phyloP scores from a whole-genome alignment of 1,140 invertebrate species.

The Megalopta genalis region DNA sequence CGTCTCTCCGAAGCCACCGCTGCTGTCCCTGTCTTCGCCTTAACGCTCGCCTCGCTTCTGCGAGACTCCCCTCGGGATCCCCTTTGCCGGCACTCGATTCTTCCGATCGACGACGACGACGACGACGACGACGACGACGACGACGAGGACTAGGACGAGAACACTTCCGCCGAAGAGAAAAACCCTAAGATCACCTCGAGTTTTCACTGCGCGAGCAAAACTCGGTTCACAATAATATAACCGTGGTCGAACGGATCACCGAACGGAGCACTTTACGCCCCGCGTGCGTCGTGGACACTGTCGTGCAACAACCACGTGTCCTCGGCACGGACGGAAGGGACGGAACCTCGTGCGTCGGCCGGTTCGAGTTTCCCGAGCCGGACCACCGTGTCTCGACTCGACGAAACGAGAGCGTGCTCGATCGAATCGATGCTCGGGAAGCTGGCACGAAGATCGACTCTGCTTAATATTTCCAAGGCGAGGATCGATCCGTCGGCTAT shows the following conservation, averaged over 20 bases:
- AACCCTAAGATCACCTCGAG: not conserved
- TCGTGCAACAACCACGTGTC: slow-evolving; percentile 34
- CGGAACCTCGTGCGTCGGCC: slow-evolving; percentile 14
- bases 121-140: no score
- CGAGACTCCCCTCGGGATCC: no score
- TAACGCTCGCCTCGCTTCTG: not conserved
- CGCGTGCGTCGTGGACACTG: not conserved
- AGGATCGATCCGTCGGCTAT: no score
- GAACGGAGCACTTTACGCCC: slow-evolving; percentile 7
- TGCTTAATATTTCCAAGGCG: no score
- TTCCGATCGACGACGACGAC: no score
- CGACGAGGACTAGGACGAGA: no score
- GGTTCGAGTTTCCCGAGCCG: slow-evolving; percentile 15
- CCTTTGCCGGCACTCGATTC: no score
- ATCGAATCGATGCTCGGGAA: no score
- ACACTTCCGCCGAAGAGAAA: no score
- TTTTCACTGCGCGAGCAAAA: not conserved
- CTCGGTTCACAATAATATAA: no score
- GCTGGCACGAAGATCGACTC: no score
- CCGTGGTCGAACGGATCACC: not conserved
- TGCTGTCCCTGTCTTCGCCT: not conserved
- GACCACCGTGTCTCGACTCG: not conserved
- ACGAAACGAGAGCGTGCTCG: no score
- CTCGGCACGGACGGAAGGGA: slow-evolving; percentile 44
- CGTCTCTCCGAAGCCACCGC: not conserved